Conservation (phyloP, 2,888 invertebrate species). For the Campopleginae sp. region DNA sequence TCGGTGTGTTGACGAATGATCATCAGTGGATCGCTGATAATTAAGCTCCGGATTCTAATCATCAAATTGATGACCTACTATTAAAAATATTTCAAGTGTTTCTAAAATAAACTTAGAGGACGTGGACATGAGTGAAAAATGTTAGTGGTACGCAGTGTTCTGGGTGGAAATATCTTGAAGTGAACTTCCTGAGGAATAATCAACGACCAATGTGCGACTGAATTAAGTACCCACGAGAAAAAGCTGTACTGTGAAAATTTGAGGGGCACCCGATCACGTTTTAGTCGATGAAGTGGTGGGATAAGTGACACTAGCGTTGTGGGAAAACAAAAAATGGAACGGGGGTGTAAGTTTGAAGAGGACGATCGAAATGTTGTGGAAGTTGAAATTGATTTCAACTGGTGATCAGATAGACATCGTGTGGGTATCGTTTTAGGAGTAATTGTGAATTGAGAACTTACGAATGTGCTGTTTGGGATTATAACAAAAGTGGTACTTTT, state of each 20-base stretch:
- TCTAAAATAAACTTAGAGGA: not conserved
- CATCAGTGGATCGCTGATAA: slow-evolving; percentile 77
- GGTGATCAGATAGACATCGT: slow-evolving; percentile 16
- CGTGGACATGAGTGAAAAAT: slow-evolving; percentile 4
- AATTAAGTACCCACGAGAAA: slow-evolving; percentile 4
- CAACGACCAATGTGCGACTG: slow-evolving; percentile 27
- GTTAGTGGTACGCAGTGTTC: slow-evolving; percentile 19
- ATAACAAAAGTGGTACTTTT: slow-evolving; percentile 1
- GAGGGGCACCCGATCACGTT: not conserved
- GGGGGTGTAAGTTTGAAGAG: slow-evolving; percentile 12
- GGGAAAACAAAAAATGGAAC: slow-evolving; percentile 11
- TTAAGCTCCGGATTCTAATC: slow-evolving; percentile 64
- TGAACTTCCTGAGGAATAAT: slow-evolving; percentile 14
- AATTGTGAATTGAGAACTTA: not conserved
- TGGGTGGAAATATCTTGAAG: slow-evolving; percentile 37
- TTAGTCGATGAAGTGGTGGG: not conserved
- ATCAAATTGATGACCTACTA: not conserved
- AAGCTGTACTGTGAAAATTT: slow-evolving; percentile 25
- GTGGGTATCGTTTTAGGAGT: not conserved
- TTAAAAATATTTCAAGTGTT: not conserved
- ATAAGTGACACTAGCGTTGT: slow-evolving; percentile 13
- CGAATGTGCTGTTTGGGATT: slow-evolving; percentile 4
- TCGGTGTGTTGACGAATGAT: slow-evolving; percentile 68
- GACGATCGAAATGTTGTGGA: not conserved
- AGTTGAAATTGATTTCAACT: not conserved